phyloP scores from a whole-genome alignment of 2,113 vertebrate species.

The Brachyhypopomus gauderio region DNA sequence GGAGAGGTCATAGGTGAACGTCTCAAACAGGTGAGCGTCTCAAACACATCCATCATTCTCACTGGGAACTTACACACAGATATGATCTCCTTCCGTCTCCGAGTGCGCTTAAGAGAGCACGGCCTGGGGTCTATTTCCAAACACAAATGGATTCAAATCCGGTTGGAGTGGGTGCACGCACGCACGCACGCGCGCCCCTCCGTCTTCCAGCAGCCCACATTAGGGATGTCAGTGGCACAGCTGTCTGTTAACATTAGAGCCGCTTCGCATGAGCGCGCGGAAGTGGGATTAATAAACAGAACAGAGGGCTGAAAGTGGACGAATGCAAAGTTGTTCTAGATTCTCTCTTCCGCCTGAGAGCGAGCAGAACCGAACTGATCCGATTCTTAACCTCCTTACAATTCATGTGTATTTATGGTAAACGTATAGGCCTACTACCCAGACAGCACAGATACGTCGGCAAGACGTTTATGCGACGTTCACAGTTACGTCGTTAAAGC shows the following conservation, averaged over 20 bases:
- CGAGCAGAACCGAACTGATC: background rate
- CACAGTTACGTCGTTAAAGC: no score
- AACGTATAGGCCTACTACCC: no score
- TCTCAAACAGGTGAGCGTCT: background rate
- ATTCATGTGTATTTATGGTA: background rate
- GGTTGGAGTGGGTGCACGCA: background rate
- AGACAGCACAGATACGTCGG: no score
- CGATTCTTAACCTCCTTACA: constrained; percentile 10
- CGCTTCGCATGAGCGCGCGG: constrained; percentile 62
- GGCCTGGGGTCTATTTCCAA: constrained; percentile 23
- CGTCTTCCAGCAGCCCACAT: constrained; percentile 71
- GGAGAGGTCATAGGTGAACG: constrained; percentile 6
- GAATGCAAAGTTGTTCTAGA: constrained; percentile 34
- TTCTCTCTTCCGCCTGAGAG: constrained; percentile 13
- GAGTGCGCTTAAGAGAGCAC: background rate
- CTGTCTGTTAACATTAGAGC: constrained; percentile 72
- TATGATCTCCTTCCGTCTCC: background rate
- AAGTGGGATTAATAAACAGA: constrained; percentile 77
- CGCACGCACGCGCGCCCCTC: background rate
- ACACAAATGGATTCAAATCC: background rate
- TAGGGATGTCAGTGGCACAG: constrained; percentile 74
- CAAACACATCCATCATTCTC: constrained; percentile 5
- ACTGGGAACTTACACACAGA: background rate
- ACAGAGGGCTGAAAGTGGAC: constrained; percentile 48
- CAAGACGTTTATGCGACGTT: no score